Evolutionary conservation across 2,113 vertebrate genomes (phyloP), one percentile per base, ranked within the genome.

Genomic region (Xenopus laevis): DNA sequence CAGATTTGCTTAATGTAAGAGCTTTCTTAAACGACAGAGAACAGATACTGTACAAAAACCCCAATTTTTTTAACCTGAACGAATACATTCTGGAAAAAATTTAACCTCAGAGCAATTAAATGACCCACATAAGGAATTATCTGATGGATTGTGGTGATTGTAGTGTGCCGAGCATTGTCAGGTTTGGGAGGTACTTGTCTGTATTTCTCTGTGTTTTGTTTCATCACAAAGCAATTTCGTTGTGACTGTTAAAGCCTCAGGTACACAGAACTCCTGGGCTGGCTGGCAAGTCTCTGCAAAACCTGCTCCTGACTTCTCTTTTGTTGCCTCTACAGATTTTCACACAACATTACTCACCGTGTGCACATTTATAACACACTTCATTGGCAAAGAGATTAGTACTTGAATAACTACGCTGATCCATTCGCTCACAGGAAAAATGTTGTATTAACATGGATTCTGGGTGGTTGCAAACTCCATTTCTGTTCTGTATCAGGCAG

Each of bases 311-410:
- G 73, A 21, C 73, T 68, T 68, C 21, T 50, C 72, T 44, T 62
- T 61, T 68, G 66, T 63, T 62, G 17, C 17, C 17, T 58, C 23
- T 27, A 27, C 23, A 27, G 23, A 27, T 27, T 27, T 27, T 4
- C 23, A 27, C 73, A 75, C 45, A 52, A 62, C 73, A 63, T 75
- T 75, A 75, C 65, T 75, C 65, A 69, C 58, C 58, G 20, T 44
- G 27, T 47, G 58, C 65, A 75, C 65, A 20, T 30, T 75, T 16
- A 55, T 63, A 53, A 23, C 55, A 55, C 73, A 75, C 71, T 30
- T 72, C 46, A 53, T 9, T 40, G 57, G 21, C 40, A 67, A 68
- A 52, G 33, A 63, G 45, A 68, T 63, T 44, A 62, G 13, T 9
- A 13, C 45, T 40, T 40, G 33, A 30, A 61, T 40, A 53, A 33